Evolutionary conservation across 2,797 vertebrate species (phyloP).

Genomic region (Onychomys arenicola): DNA sequence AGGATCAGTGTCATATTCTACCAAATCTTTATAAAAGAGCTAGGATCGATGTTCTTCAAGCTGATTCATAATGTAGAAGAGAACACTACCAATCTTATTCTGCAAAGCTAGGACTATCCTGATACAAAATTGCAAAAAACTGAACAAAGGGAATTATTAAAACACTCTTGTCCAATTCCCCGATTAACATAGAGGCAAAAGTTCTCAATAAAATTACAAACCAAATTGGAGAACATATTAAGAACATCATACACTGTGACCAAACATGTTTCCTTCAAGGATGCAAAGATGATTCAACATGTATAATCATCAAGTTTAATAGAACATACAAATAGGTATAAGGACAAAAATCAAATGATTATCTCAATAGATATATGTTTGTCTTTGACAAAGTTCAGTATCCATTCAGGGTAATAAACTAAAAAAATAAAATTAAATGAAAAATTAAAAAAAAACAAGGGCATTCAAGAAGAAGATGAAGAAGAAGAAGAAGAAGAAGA

Average conservation of each 20-base stretch:
- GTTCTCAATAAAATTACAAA: not conserved
- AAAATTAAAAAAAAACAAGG: too few species aligned
- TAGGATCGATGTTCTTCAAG: too few species aligned
- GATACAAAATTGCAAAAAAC: not conserved
- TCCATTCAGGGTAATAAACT: not conserved
- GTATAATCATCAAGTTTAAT: not conserved
- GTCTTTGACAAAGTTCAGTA: not conserved
- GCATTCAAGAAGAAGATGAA: too few species aligned
- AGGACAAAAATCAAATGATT: not conserved
- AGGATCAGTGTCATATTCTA: not conserved
- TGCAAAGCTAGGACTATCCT: not conserved
- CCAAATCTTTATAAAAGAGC: not conserved
- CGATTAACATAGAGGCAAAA: not conserved
- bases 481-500: too few species aligned
- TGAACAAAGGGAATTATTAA: not conserved
- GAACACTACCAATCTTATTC: not conserved
- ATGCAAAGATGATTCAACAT: not conserved
- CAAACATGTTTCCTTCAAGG: not conserved
- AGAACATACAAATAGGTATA: not conserved
- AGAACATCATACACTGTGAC: not conserved
- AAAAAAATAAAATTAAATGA: too few species aligned
- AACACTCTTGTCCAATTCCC: not conserved
- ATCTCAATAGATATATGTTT: not conserved
- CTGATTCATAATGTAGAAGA: not conserved
- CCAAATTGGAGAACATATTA: not conserved